Evolutionary conservation across 1,140 invertebrate species (phyloP).

Genomic region (Adelges cooleyi): DNA sequence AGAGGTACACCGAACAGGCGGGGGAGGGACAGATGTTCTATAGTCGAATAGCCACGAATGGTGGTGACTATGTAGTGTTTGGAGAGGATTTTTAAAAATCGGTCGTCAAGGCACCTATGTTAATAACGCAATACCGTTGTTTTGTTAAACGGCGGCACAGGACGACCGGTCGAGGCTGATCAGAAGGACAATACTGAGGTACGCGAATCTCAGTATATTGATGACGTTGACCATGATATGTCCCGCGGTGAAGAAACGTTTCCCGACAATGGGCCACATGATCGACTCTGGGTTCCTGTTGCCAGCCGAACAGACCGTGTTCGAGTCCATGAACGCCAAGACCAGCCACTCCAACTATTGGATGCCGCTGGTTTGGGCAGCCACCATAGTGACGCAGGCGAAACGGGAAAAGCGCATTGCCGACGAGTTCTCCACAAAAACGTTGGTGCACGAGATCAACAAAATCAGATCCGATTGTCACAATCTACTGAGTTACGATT

Average conservation of each 20-base stretch:
- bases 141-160: too few relatives aligned
- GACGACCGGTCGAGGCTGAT: conserved; percentile 40
- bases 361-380: conserved; percentile 51
- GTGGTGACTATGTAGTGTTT: too few relatives aligned
- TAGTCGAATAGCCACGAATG: too few relatives aligned
- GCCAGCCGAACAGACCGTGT: conserved; percentile 43
- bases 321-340: conserved; percentile 43
- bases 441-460: conserved; percentile 41
- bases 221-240: conserved; percentile 41
- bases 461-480: conserved; percentile 41
- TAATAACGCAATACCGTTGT: too few relatives aligned
- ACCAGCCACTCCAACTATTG: conserved; percentile 45
- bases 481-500: conserved; percentile 46
- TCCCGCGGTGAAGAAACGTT: conserved; percentile 43
- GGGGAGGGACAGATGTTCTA: too few relatives aligned
- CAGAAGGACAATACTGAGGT: conserved; percentile 46
- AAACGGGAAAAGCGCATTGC: conserved; percentile 46
- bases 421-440: conserved; percentile 47
- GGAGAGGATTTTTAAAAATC: too few relatives aligned
- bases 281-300: conserved; percentile 46
- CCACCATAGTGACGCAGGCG: conserved; percentile 43
- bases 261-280: conserved; percentile 45
- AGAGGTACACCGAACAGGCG: too few relatives aligned
- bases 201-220: conserved; percentile 41
- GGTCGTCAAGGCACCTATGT: too few relatives aligned